Evolutionary conservation across 2,797 vertebrate genomes (phyloP).

Genomic region (Gymnoscopelus braueri): DNA sequence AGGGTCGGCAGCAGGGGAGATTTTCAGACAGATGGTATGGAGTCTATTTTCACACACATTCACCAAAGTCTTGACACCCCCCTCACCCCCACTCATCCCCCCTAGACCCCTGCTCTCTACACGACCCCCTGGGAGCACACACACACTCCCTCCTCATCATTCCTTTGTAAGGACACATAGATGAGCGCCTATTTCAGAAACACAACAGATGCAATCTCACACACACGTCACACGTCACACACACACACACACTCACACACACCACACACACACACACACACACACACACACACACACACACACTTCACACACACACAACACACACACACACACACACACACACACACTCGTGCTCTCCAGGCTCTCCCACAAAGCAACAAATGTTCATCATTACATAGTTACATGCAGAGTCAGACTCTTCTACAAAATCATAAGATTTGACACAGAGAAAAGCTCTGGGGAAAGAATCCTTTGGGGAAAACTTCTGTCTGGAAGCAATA

Average conservation of each 20-base stretch:
- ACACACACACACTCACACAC: too few species aligned
- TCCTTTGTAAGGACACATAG: slow-evolving; percentile 80
- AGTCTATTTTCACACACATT: slow-evolving; percentile 81
- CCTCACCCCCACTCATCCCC: too few species aligned
- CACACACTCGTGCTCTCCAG: slow-evolving; percentile 45
- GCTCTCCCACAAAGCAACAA: slow-evolving; percentile 22
- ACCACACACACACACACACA: background rate
- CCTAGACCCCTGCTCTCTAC: slow-evolving; percentile 44
- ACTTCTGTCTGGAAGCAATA: background rate
- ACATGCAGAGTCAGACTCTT: slow-evolving; percentile 18
- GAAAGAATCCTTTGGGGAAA: too few species aligned
- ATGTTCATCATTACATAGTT: background rate
- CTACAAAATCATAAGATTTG: background rate
- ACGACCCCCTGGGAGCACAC: slow-evolving; percentile 53
- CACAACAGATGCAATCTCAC: slow-evolving; percentile 78
- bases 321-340: background rate
- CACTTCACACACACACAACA: slow-evolving; percentile 14
- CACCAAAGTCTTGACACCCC: slow-evolving; percentile 61
- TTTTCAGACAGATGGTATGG: slow-evolving; percentile 77
- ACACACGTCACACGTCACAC: too few species aligned
- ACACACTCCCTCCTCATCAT: slow-evolving; percentile 57
- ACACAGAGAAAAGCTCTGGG: background rate
- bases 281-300: slow-evolving; percentile 41
- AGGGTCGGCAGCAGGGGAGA: slow-evolving; percentile 60
- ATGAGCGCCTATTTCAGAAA: slow-evolving; percentile 79